Evolutionary conservation across 2,113 vertebrate genomes (phyloP).

Genomic region (Notothenia coriiceps): DNA sequence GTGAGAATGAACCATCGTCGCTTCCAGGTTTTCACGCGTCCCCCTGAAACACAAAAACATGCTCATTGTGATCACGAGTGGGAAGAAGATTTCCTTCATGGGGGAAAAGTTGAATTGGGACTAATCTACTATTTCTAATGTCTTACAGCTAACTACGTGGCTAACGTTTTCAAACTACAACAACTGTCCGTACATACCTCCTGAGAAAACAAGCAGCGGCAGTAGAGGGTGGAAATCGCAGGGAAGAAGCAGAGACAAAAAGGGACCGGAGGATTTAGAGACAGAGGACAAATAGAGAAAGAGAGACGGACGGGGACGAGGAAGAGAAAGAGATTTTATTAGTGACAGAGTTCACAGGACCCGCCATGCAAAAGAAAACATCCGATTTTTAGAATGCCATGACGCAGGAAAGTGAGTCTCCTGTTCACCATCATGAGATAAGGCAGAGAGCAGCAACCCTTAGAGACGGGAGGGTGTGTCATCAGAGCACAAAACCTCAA

Average conservation of each 20-base stretch:
- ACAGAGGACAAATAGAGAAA: slow-evolving; percentile 46
- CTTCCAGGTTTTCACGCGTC: slow-evolving; percentile 88
- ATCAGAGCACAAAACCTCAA: slow-evolving; percentile 50
- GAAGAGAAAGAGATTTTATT: slow-evolving; percentile 75
- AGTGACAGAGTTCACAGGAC: slow-evolving; percentile 80
- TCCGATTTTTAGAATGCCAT: slow-evolving; percentile 56
- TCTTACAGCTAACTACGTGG: not conserved
- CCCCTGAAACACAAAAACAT: slow-evolving; percentile 74
- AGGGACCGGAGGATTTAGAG: slow-evolving; percentile 69
- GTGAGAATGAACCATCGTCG: slow-evolving; percentile 87
- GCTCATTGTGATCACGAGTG: not conserved
- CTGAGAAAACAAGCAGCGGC: slow-evolving; percentile 83
- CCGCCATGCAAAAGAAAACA: slow-evolving; percentile 82
- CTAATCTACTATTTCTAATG: slow-evolving; percentile 25
- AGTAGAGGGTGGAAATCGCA: slow-evolving; percentile 80
- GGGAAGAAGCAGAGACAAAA: slow-evolving; percentile 73
- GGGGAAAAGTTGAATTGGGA: not conserved
- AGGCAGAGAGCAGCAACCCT: slow-evolving; percentile 52
- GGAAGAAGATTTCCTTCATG: not conserved
- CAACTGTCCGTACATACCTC: slow-evolving; percentile 81
- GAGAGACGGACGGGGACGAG: slow-evolving; percentile 39
- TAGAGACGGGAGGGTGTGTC: slow-evolving; percentile 31
- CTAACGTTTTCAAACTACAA: slow-evolving; percentile 20
- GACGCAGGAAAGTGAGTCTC: slow-evolving; percentile 50
- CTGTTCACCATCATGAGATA: slow-evolving; percentile 38